Percentiles rank a stretch among this genome's conserved stretches.
phyloP scores from a whole-genome alignment of 2,797 vertebrate genomes.

The Muraenolepis orangiensis region DNA sequence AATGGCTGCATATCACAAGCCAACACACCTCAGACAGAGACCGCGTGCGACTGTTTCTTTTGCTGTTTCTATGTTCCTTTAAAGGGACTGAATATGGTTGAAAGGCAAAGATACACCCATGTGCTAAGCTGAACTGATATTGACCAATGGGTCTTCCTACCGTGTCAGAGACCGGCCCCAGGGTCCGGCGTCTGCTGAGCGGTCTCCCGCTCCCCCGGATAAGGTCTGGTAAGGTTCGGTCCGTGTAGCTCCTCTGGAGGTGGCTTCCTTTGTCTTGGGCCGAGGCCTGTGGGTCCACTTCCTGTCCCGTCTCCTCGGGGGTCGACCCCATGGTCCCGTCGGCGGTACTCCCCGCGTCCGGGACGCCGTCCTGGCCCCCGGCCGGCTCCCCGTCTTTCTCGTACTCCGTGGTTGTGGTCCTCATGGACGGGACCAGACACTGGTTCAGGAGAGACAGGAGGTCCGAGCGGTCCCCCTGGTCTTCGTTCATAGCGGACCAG shows the following conservation, averaged over 20 bases:
- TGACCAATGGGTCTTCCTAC: constrained; percentile 45
- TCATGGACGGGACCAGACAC: constrained; percentile 6
- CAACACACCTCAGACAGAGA: background rate
- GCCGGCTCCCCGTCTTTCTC: constrained; percentile 16
- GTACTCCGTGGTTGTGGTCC: constrained; percentile 13
- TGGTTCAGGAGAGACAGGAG: background rate
- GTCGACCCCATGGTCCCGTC: background rate
- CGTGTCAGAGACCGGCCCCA: constrained; percentile 72
- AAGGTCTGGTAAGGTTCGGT: constrained; percentile 69
- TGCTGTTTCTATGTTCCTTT: background rate
- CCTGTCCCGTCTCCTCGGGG: background rate
- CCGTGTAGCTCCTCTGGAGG: constrained; percentile 30
- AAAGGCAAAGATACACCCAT: background rate
- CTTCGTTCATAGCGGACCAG: background rate
- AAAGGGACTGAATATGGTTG: background rate
- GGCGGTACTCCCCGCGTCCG: background rate
- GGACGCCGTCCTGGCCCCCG: constrained; percentile 14
- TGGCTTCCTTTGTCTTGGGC: constrained; percentile 1
- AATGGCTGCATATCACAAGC: background rate
- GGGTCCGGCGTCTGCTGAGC: constrained; percentile 64
- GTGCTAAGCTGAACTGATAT: background rate
- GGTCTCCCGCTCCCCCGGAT: constrained; percentile 60
- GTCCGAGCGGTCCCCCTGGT: constrained; percentile 3
- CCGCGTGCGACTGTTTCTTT: background rate
- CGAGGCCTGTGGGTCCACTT: background rate